A percentile compares a stretch with the other conserved stretches of the same genome.
These are phyloP conservation scores for Gephyroberyx darwinii DNA, from an alignment of 2,797 vertebrate genomes.

Conservation along the genomic window DNA sequence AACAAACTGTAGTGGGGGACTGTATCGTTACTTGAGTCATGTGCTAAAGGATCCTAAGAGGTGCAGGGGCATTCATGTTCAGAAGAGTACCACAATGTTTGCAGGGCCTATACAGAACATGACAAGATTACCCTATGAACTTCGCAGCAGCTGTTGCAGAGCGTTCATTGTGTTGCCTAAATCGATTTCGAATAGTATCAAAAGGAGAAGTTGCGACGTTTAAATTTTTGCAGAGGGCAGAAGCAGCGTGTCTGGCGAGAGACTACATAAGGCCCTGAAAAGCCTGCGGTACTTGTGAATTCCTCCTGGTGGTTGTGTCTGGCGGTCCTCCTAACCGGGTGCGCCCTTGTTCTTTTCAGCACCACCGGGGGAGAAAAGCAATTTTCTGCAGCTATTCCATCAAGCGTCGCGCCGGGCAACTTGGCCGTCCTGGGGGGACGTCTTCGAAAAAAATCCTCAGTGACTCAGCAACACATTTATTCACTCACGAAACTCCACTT, in stretches of 20 bases:
- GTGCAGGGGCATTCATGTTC: conserved; percentile 58
- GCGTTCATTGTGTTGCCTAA: conserved; percentile 60
- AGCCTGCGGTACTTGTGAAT: conserved; percentile 65
- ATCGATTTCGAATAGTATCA: conserved; percentile 29
- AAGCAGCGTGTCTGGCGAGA: background rate
- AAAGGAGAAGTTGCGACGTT: conserved; percentile 23
- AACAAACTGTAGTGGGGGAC: conserved; percentile 11
- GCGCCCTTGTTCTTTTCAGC: conserved; percentile 76
- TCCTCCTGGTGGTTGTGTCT: conserved; percentile 66
- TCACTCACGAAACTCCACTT: conserved; percentile 66
- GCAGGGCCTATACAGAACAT: conserved; percentile 68
- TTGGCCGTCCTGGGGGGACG: conserved; percentile 25
- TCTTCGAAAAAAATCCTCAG: conserved; percentile 37
- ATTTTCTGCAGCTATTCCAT: conserved; percentile 71
- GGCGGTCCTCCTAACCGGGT: conserved; percentile 73
- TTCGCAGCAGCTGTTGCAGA: conserved; percentile 64
- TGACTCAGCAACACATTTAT: conserved; percentile 66
- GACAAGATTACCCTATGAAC: conserved; percentile 60
- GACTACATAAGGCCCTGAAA: conserved; percentile 48
- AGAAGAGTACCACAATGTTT: conserved; percentile 59
- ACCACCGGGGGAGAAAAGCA: conserved; percentile 62
- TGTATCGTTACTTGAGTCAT: conserved; percentile 34
- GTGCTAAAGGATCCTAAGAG: conserved; percentile 37
- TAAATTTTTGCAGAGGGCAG: background rate
- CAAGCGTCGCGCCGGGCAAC: conserved; percentile 46